A percentile compares a stretch with the other conserved stretches of the same genome.
phyloP scores from a whole-genome alignment of 2,888 invertebrate species.

The Tanypteryx hageni region DNA sequence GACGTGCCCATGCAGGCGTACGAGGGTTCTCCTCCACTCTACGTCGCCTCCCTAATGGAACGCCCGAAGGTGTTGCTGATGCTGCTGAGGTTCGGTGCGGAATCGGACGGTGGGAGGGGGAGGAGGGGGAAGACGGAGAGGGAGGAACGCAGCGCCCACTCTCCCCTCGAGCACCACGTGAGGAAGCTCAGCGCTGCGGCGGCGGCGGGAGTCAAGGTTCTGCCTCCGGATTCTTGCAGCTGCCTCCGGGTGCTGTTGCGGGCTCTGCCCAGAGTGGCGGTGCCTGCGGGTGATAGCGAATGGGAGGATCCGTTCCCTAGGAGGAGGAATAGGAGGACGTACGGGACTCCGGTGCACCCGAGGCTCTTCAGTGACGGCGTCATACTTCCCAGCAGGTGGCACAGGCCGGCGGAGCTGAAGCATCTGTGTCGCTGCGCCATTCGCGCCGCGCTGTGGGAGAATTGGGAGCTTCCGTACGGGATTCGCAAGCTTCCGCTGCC shows the following conservation, averaged over 20 bases:
- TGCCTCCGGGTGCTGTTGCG: conserved; percentile 84
- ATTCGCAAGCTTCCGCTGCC: conserved; percentile 83
- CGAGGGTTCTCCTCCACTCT: conserved; percentile 84
- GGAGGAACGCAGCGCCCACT: not conserved
- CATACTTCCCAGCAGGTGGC: conserved; percentile 75
- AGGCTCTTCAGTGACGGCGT: conserved; percentile 71
- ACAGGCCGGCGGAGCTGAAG: conserved; percentile 83
- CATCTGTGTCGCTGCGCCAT: conserved; percentile 86
- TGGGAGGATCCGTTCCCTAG: conserved; percentile 75
- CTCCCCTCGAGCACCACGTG: conserved; percentile 77
- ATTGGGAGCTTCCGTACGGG: conserved; percentile 86
- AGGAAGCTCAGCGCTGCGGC: conserved; percentile 72
- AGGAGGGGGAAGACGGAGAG: conserved; percentile 69
- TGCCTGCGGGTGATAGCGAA: conserved; percentile 75
- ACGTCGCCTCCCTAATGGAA: conserved; percentile 86
- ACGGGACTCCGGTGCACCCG: conserved; percentile 47
- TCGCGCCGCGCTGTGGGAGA: conserved; percentile 81
- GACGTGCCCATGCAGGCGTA: conserved; percentile 91
- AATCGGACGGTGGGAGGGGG: conserved; percentile 73
- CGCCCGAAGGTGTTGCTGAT: conserved; percentile 84
- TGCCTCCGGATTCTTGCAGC: conserved; percentile 77
- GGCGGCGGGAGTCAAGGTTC: not conserved
- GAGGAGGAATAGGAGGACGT: conserved; percentile 38
- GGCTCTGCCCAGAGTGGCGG: conserved; percentile 79
- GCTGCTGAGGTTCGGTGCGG: conserved; percentile 83